Evolutionary conservation across 2,113 vertebrate genomes (phyloP).

Genomic region (Strix uralensis): DNA sequence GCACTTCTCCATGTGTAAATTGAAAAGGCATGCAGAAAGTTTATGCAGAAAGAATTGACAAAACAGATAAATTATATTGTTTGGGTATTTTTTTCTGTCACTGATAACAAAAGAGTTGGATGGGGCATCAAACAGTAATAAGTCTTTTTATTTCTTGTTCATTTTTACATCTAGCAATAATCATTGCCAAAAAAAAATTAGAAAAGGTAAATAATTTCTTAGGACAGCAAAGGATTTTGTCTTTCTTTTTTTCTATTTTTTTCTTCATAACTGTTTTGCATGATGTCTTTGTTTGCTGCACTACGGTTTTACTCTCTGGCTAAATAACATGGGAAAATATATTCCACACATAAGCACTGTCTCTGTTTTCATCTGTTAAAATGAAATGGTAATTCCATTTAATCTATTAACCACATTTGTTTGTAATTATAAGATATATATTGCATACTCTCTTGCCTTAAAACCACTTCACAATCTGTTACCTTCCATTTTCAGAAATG

Average conservation of each 20-base stretch:
- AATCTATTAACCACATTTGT: background rate
- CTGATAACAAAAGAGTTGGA: background rate
- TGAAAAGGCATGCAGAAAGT: background rate
- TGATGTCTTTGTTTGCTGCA: background rate
- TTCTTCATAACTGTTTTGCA: background rate
- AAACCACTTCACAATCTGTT: background rate
- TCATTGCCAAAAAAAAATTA: background rate
- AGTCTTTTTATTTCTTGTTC: background rate
- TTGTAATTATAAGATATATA: background rate
- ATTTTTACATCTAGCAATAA: background rate
- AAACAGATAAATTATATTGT: conserved; percentile 10
- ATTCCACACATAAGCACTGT: background rate
- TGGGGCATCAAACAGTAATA: background rate
- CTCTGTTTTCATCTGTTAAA: background rate
- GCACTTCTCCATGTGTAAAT: background rate
- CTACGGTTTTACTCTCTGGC: background rate
- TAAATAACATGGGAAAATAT: background rate
- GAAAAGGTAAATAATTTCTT: background rate
- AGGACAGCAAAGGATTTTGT: background rate
- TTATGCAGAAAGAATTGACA: background rate
- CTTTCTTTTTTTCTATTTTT: background rate
- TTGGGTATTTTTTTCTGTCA: background rate
- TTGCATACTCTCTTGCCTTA: background rate
- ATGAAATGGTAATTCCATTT: background rate
- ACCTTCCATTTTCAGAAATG: background rate